Percentiles rank a stretch among this genome's conserved stretches.
Evolutionary conservation across 2,888 invertebrate species (phyloP).

Genomic region (Neoascia interrupta): DNA sequence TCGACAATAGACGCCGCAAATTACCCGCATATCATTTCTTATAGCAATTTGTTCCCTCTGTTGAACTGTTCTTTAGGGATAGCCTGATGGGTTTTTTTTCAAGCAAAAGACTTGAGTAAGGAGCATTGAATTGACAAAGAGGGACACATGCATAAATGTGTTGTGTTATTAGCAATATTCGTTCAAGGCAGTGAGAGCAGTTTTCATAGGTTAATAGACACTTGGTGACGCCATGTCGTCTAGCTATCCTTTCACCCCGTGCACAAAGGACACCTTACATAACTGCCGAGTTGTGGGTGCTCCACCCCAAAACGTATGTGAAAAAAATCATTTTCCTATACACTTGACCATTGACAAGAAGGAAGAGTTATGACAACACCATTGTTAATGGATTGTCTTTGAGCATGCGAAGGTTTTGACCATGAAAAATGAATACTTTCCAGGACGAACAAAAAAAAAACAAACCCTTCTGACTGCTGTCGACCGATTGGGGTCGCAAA

Average conservation of each 20-base stretch:
- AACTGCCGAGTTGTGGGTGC: too few relatives aligned
- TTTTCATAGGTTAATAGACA: neutral
- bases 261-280: neutral
- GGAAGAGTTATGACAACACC: conserved; percentile 45
- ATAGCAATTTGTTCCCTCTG: conserved; percentile 30
- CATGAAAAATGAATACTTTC: conserved; percentile 55
- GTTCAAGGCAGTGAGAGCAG: too few relatives aligned
- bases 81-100: too few relatives aligned
- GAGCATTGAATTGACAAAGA: too few relatives aligned
- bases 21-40: conserved; percentile 44
- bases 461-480: conserved; percentile 13
- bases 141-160: too few relatives aligned
- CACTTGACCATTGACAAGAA: conserved; percentile 58
- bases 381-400: conserved; percentile 47
- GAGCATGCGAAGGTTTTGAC: conserved; percentile 52
- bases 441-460: too few relatives aligned
- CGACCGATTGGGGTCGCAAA: conserved; percentile 9
- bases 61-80: neutral
- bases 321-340: conserved; percentile 1
- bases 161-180: too few relatives aligned
- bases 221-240: conserved; percentile 4
- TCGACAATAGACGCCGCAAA: conserved; percentile 22
- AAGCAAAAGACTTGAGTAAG: too few relatives aligned
- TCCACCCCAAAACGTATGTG: conserved; percentile 35
- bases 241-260: neutral